These are phyloP conservation scores for Oryzias dopingdopingensis DNA, from an alignment of 2,797 vertebrate species.

Conservation along the genomic window DNA sequence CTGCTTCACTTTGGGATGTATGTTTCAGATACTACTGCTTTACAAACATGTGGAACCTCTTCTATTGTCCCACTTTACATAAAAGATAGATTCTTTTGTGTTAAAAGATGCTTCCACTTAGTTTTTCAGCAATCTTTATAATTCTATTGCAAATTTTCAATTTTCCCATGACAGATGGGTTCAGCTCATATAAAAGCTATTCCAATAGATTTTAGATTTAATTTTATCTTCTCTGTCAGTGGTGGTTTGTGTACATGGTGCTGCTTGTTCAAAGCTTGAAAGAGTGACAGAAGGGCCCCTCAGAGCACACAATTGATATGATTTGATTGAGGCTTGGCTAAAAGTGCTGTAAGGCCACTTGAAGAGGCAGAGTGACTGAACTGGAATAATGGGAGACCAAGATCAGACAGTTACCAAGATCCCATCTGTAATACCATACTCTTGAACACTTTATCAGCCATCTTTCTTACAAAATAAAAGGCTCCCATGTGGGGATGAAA, in stretches of 20 bases:
- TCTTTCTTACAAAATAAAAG: slow-evolving; percentile 47
- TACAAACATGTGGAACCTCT: slow-evolving; percentile 3
- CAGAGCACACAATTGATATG: slow-evolving; percentile 48
- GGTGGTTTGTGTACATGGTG: slow-evolving; percentile 10
- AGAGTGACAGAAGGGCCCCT: slow-evolving; percentile 49
- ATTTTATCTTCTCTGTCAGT: slow-evolving; percentile 49
- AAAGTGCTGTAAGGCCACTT: slow-evolving; percentile 67
- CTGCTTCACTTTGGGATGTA: neutral
- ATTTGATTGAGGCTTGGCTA: slow-evolving; percentile 65
- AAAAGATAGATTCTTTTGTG: neutral
- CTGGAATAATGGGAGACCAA: slow-evolving; percentile 62
- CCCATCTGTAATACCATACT: slow-evolving; percentile 61
- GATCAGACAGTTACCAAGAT: slow-evolving; percentile 64
- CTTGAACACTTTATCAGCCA: slow-evolving; percentile 53
- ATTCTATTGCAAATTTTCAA: slow-evolving; percentile 8
- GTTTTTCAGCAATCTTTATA: slow-evolving; percentile 14
- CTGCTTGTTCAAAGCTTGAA: slow-evolving; percentile 61
- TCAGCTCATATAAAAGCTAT: slow-evolving; percentile 19
- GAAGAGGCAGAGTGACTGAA: slow-evolving; percentile 57
- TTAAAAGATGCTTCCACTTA: slow-evolving; percentile 1
- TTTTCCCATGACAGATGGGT: slow-evolving; percentile 13
- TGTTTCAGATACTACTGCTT: neutral
- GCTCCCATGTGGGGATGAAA: slow-evolving; percentile 22
- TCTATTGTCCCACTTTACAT: neutral
- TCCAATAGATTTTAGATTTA: slow-evolving; percentile 32